These are phyloP conservation scores for Pachypanchax playfairii DNA, from an alignment of 2,113 vertebrate genomes.

Conservation along the genomic window DNA sequence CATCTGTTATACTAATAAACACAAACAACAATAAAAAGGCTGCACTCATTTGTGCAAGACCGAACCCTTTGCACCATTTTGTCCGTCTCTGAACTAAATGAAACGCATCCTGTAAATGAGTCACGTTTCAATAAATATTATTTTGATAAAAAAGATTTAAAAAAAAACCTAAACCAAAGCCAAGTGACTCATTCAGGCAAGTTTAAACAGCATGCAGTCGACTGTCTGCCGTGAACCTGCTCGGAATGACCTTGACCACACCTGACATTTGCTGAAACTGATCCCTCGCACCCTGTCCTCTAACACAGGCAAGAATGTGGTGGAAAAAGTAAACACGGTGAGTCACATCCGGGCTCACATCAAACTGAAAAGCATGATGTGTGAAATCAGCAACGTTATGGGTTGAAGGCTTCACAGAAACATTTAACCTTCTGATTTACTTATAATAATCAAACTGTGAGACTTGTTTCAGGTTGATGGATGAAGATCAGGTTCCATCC, in stretches of 20 bases:
- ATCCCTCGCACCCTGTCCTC: constrained; percentile 13
- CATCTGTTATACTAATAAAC: background rate
- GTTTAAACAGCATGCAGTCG: constrained; percentile 59
- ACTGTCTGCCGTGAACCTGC: constrained; percentile 36
- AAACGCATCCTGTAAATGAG: background rate
- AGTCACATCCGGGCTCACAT: constrained; percentile 46
- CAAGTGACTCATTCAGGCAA: constrained; percentile 50
- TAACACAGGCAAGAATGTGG: constrained; percentile 45
- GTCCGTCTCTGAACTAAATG: no score
- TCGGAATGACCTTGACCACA: constrained; percentile 42
- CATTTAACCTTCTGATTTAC: constrained; percentile 21
- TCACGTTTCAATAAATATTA: constrained; percentile 2
- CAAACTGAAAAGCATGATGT: constrained; percentile 15
- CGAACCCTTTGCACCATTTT: background rate
- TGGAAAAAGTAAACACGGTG: constrained; percentile 60
- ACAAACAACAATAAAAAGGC: background rate
- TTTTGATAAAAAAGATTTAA: constrained; percentile 19
- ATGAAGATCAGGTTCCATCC: constrained; percentile 41
- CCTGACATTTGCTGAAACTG: constrained; percentile 25
- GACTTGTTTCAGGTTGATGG: constrained; percentile 14
- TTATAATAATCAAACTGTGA: constrained; percentile 40
- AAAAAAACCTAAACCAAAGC: constrained; percentile 40
- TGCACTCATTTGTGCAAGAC: background rate
- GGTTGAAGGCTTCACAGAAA: constrained; percentile 47
- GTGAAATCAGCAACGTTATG: constrained; percentile 19